phyloP scores from a whole-genome alignment of 2,888 invertebrate genomes.

The Oxytorus armatus region DNA sequence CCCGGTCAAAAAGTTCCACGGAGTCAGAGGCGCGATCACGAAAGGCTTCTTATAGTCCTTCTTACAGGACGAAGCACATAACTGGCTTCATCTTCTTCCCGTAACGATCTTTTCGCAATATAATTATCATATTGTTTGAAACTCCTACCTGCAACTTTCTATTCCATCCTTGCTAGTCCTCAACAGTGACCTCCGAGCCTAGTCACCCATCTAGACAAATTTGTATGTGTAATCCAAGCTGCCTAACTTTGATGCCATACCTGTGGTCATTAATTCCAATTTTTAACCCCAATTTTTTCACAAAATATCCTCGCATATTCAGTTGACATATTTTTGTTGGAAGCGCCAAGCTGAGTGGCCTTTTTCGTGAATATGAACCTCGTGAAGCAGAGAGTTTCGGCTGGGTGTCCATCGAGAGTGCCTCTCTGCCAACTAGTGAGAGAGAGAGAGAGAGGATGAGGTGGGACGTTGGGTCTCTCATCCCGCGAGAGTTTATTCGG shows the following conservation, averaged over 20 bases:
- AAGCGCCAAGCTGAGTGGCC: slow-evolving; percentile 11
- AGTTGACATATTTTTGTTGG: slow-evolving; percentile 13
- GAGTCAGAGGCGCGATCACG: slow-evolving; percentile 50
- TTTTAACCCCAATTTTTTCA: slow-evolving; percentile 15
- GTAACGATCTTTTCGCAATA: slow-evolving; percentile 54
- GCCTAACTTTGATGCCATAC: slow-evolving; percentile 3
- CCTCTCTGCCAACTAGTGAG: slow-evolving; percentile 4
- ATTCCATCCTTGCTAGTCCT: not conserved
- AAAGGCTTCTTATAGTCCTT: slow-evolving; percentile 63
- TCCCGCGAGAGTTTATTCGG: slow-evolving; percentile 54
- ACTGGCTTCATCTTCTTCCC: slow-evolving; percentile 58
- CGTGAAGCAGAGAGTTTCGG: slow-evolving; percentile 47
- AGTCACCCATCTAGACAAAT: not conserved
- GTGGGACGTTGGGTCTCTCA: slow-evolving; percentile 10
- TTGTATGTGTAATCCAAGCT: slow-evolving; percentile 10
- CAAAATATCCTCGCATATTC: slow-evolving; percentile 9
- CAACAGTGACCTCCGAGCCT: not conserved
- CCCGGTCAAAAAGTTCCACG: slow-evolving; percentile 76
- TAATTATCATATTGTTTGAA: slow-evolving; percentile 44
- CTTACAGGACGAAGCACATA: slow-evolving; percentile 48
- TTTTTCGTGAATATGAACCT: slow-evolving; percentile 47
- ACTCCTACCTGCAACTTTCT: not conserved
- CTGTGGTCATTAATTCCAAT: not conserved
- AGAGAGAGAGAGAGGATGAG: slow-evolving; percentile 11
- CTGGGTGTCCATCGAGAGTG: slow-evolving; percentile 48